Percentiles rank a stretch among this genome's conserved stretches.
These are phyloP conservation scores for Eulemur rubriventer DNA, from an alignment of 2,797 vertebrate genomes.

Conservation along the genomic window DNA sequence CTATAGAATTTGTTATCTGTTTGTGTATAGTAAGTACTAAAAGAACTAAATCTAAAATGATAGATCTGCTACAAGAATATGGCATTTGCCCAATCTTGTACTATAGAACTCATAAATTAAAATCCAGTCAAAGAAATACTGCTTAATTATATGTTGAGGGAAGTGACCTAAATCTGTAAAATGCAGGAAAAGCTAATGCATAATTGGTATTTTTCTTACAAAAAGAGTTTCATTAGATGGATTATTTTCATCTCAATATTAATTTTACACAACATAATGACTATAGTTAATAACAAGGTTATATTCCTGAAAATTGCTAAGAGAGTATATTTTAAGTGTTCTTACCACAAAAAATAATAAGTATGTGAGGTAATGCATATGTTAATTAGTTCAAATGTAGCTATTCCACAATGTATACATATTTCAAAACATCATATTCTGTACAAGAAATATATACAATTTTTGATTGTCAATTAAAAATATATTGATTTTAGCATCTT, in stretches of 20 bases:
- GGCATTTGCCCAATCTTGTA: background rate
- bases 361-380: background rate
- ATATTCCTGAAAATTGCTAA: background rate
- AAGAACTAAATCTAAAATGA: background rate
- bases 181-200: background rate
- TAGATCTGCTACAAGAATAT: background rate
- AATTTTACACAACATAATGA: background rate
- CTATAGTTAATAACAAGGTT: background rate
- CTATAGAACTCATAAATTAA: background rate
- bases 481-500: background rate
- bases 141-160: background rate
- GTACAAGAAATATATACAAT: background rate
- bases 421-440: background rate
- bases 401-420: background rate
- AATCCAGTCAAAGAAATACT: background rate
- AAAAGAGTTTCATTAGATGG: background rate
- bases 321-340: background rate
- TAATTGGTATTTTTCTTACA: background rate
- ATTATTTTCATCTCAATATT: background rate
- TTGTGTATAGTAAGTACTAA: background rate
- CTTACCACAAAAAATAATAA: background rate
- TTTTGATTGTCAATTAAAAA: background rate
- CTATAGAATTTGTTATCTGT: background rate
- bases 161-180: background rate
- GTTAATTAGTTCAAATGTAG: background rate